These are phyloP conservation scores for Enoplolaimus lenunculus DNA, from an alignment of 2,888 invertebrate genomes.

Conservation along the genomic window DNA sequence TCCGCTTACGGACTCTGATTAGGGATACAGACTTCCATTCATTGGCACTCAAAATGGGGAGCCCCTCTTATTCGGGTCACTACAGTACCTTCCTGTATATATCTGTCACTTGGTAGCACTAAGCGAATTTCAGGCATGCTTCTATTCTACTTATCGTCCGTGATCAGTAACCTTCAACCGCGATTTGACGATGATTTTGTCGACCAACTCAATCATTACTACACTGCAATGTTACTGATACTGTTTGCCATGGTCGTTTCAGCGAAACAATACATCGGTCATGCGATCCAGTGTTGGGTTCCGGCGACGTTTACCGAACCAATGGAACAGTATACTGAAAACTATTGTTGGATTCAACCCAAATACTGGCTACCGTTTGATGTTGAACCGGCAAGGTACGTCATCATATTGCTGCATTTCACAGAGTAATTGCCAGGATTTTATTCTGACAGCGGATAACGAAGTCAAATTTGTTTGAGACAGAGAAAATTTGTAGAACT, in stretches of 20 bases:
- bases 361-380: constrained; percentile 40
- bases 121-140: constrained; percentile 42
- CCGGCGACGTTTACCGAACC: constrained; percentile 22
- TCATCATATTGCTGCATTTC: too few relatives aligned
- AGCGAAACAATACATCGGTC: constrained; percentile 21
- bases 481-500: too few relatives aligned
- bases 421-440: too few relatives aligned
- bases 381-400: constrained; percentile 14
- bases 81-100: too few relatives aligned
- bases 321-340: constrained; percentile 40
- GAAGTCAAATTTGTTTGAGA: too few relatives aligned
- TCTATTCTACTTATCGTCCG: constrained; percentile 29
- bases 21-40: too few relatives aligned
- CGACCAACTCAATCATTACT: constrained; percentile 21
- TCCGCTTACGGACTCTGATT: too few relatives aligned
- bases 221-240: constrained; percentile 17
- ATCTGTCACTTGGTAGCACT: too few relatives aligned
- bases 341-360: constrained; percentile 32
- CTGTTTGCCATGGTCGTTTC: constrained; percentile 18
- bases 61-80: too few relatives aligned
- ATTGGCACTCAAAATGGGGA: too few relatives aligned
- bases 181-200: constrained; percentile 23
- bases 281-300: constrained; percentile 23
- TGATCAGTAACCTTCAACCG: constrained; percentile 17
- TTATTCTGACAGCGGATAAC: too few relatives aligned